These are phyloP conservation scores for Trogon melanurus DNA, from an alignment of 2,113 vertebrate species.

Conservation along the genomic window DNA sequence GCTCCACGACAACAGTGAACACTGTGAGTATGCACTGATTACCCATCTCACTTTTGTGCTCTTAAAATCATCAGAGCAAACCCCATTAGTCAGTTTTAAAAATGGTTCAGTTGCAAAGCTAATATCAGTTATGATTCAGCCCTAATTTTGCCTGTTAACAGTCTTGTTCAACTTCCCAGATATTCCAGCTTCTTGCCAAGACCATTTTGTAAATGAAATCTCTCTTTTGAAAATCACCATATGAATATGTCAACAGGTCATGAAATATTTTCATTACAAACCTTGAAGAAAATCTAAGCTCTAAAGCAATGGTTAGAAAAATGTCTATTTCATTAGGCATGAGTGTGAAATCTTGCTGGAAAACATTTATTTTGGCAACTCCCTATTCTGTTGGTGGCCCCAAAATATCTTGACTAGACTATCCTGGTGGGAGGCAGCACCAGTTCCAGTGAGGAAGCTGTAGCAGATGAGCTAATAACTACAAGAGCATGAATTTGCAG, in stretches of 20 bases:
- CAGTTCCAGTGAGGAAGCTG: background rate
- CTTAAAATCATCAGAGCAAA: background rate
- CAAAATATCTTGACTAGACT: conserved; percentile 62
- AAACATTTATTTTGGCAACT: conserved; percentile 83
- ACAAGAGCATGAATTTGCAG: background rate
- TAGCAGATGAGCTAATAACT: conserved; percentile 56
- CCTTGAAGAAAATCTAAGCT: conserved; percentile 76
- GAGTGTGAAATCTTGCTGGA: conserved; percentile 76
- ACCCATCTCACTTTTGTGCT: background rate
- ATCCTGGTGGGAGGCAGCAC: conserved; percentile 64
- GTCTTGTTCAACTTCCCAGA: conserved; percentile 71
- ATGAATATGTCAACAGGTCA: conserved; percentile 85
- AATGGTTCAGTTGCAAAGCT: conserved; percentile 62
- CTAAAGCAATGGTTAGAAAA: conserved; percentile 76
- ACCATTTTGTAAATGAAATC: conserved; percentile 78
- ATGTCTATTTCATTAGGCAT: conserved; percentile 74
- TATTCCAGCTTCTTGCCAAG: conserved; percentile 75
- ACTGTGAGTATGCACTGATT: background rate
- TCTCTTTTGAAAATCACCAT: conserved; percentile 80
- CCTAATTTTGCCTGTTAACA: conserved; percentile 78
- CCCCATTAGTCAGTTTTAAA: conserved; percentile 57
- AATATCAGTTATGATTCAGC: conserved; percentile 69
- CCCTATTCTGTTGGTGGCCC: conserved; percentile 74
- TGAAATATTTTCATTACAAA: conserved; percentile 84
- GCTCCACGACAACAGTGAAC: background rate